Evolutionary conservation across 2,113 vertebrate genomes (phyloP), one percentile per base, ranked within the genome.

Genomic region (Xiphias gladius): DNA sequence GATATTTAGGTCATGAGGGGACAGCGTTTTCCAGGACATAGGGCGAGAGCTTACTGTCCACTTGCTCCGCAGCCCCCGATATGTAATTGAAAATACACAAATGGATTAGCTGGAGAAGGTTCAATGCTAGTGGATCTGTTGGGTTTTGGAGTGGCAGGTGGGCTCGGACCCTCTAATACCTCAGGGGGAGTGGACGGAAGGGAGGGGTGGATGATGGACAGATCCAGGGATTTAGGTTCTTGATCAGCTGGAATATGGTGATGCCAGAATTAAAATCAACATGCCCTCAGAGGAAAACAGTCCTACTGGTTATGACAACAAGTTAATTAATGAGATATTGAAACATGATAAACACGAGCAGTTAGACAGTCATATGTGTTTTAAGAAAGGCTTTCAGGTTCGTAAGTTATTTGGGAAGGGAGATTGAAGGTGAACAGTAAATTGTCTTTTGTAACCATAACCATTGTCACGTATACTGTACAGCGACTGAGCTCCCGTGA

Each of bases 61-160:
- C 90, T 86, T 84, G 82, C 71, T 79, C 83, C 83, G 82, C 74
- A 52, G 67, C 55, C 41, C 64, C 57, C 67, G 12, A 82, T 88
- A 90, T 91, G 84, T 92, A 91, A 93, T 91, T 93, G 90, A 93
- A 91, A 92, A 91, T 88, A 91, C 90, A 91, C 87, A 93, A 90
- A 93, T 91, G 92, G 94, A 93, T 94, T 94, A 94, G 87, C 89
- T 91, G 88, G 90, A 94, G 85, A 86, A 82, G 83, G 86, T 91
- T 93, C 86, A 88, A 72, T 73, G 86, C 74, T 72, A 82, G 70
- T 70, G 85, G 71, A 76, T 86, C 77, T 86, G 82, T 46, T 79
- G 35, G 52, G 84, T 84, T 83, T 83, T 85, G 84, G 70, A 83
- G 74, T 48, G 80, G 76, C 66, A 76, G 2, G 68, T 81, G 84